Evolutionary conservation across 2,113 vertebrate species (phyloP).

Genomic region (Herpailurus yagouaroundi): DNA sequence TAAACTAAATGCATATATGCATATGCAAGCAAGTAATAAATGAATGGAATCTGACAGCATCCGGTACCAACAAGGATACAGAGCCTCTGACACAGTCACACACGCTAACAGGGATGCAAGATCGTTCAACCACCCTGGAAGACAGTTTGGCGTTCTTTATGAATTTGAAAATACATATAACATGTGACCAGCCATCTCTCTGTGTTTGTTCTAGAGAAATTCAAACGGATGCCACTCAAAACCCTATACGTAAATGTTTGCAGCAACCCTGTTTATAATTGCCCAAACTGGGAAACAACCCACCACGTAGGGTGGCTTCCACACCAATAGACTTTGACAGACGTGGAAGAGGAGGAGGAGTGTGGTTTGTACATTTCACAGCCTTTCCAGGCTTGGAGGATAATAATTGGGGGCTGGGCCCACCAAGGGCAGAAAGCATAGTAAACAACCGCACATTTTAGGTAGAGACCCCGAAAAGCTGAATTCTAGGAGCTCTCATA

Average conservation of each 20-base stretch:
- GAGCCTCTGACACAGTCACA: accelerated
- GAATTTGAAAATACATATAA: accelerated
- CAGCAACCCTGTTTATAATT: not conserved
- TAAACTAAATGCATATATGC: accelerated
- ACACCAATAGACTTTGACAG: not conserved
- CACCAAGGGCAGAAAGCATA: not conserved
- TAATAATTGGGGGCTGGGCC: not conserved
- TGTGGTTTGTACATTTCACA: not conserved
- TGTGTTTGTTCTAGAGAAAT: too few relatives aligned
- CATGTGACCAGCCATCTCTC: accelerated
- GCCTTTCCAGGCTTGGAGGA: not conserved
- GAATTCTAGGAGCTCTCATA: not conserved
- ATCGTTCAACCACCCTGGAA: accelerated
- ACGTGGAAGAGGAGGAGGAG: too few relatives aligned
- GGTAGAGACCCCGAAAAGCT: not conserved
- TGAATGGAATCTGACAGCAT: not conserved
- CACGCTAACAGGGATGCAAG: accelerated
- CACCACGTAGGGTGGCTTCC: not conserved
- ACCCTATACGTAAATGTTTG: accelerated
- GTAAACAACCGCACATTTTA: not conserved
- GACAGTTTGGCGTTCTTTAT: too few relatives aligned
- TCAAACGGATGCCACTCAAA: not conserved
- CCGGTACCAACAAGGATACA: accelerated
- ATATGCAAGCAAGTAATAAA: not conserved
- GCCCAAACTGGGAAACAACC: not conserved